Evolutionary conservation across 2,797 vertebrate species (phyloP).

Genomic region (Natrix natrix): DNA sequence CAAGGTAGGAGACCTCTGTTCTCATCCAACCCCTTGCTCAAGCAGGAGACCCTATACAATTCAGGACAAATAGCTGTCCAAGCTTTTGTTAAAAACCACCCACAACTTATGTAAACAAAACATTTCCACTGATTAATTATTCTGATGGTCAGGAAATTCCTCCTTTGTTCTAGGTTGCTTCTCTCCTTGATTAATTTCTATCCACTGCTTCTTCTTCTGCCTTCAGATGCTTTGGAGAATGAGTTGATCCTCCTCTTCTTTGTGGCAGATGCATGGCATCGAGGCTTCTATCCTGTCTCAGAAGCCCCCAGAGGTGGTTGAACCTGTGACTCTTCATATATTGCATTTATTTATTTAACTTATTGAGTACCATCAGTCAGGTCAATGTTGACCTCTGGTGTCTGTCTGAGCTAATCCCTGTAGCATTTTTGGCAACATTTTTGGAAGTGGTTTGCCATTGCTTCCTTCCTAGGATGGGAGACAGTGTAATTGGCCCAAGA

Average conservation of each 20-base stretch:
- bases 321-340: neutral
- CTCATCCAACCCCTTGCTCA: neutral
- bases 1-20: no score
- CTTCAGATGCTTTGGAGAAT: neutral
- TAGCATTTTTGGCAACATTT: neutral
- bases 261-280: neutral
- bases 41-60: neutral
- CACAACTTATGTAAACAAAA: neutral
- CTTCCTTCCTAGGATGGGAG: neutral
- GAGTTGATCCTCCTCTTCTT: neutral
- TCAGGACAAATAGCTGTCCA: neutral
- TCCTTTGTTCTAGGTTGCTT: neutral
- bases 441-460: neutral
- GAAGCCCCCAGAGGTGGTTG: neutral
- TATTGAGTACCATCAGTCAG: neutral
- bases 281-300: neutral
- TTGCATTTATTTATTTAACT: neutral
- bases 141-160: neutral
- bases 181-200: neutral
- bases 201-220: neutral
- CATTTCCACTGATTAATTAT: neutral
- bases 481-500: neutral
- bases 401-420: neutral
- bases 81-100: neutral
- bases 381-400: neutral